Evolutionary conservation across 2,113 vertebrate species (phyloP).

Genomic region (Plotosus lineatus): DNA sequence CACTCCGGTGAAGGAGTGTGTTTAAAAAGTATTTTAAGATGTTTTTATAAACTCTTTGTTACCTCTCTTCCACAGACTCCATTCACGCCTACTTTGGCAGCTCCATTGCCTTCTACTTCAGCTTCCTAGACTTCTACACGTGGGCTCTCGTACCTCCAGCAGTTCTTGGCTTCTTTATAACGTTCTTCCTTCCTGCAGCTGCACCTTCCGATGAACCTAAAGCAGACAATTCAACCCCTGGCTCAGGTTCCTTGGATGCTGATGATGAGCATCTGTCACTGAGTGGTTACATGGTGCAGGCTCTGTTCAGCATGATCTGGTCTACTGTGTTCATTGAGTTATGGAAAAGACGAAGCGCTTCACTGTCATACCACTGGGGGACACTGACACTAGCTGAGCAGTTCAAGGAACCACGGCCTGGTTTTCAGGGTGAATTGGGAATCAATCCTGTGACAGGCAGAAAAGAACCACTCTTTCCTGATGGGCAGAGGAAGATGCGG

Average conservation of each 20-base stretch:
- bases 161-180: constrained; percentile 65
- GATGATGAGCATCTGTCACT: constrained; percentile 54
- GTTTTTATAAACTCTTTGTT: not conserved
- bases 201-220: constrained; percentile 44
- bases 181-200: constrained; percentile 60
- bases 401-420: constrained; percentile 74
- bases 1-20: not conserved
- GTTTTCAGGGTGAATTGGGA: constrained; percentile 70
- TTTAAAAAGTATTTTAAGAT: not conserved
- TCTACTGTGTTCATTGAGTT: constrained; percentile 77
- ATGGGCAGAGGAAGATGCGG: constrained; percentile 70
- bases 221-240: constrained; percentile 45
- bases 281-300: constrained; percentile 74
- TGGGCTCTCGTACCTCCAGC: constrained; percentile 75
- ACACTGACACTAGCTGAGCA: constrained; percentile 67
- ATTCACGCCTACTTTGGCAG: constrained; percentile 76
- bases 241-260: not conserved
- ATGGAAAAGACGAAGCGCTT: constrained; percentile 76
- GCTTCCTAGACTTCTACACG: constrained; percentile 82
- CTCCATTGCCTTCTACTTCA: constrained; percentile 77
- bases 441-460: constrained; percentile 74
- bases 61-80: constrained; percentile 61
- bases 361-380: constrained; percentile 76
- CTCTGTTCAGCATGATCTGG: constrained; percentile 79
- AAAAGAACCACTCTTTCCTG: constrained; percentile 74